Percentiles rank a stretch among this genome's conserved stretches.
Evolutionary conservation across 2,888 invertebrate genomes (phyloP).

Genomic region (Pachliopta kotzebuea): DNA sequence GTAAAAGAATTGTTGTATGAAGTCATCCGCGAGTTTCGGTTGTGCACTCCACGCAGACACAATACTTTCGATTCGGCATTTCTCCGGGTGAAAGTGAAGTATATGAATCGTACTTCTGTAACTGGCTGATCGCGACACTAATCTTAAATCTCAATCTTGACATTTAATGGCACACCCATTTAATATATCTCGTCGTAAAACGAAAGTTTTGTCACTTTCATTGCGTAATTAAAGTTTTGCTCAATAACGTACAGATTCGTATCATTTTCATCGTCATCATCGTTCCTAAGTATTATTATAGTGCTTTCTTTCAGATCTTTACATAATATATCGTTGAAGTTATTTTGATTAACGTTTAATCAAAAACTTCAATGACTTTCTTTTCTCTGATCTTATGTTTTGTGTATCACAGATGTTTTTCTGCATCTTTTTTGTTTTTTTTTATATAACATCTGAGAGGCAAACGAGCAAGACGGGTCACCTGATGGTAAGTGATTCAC

Average conservation of each 20-base stretch:
- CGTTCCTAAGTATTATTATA: conserved; percentile 21
- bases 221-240: conserved; percentile 43
- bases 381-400: neutral
- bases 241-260: conserved; percentile 42
- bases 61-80: conserved; percentile 65
- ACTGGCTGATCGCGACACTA: conserved; percentile 64
- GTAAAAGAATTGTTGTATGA: conserved; percentile 45
- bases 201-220: conserved; percentile 53
- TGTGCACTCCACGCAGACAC: conserved; percentile 31
- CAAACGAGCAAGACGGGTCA: too few relatives aligned
- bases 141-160: conserved; percentile 65
- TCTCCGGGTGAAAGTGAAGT: conserved; percentile 70
- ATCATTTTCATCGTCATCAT: conserved; percentile 22
- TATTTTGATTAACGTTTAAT: too few relatives aligned
- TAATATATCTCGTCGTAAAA: conserved; percentile 48
- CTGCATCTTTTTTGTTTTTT: conserved; percentile 32
- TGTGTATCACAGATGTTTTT: neutral
- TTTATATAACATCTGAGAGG: too few relatives aligned
- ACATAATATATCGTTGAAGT: neutral
- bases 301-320: neutral
- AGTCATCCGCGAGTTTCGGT: conserved; percentile 45
- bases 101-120: conserved; percentile 72
- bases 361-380: too few relatives aligned
- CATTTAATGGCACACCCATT: conserved; percentile 61
- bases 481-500: too few relatives aligned